Evolutionary conservation across 2,888 invertebrate genomes (phyloP).

Genomic region (Chymomyza procnemis): DNA sequence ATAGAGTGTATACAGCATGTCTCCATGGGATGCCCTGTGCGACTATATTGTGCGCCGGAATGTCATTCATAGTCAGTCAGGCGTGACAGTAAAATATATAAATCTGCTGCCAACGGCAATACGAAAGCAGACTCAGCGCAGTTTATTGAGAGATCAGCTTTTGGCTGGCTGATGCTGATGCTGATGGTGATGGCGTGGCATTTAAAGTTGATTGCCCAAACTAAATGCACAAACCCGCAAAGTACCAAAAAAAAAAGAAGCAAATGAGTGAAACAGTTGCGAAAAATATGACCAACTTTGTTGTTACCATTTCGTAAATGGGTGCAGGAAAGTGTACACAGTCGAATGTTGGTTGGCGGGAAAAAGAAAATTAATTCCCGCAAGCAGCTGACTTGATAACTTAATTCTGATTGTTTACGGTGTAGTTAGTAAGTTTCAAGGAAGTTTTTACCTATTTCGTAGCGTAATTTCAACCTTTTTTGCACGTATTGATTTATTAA

Average conservation of each 20-base stretch:
- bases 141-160: constrained; percentile 45
- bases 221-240: constrained; percentile 43
- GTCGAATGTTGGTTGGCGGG: too few species aligned
- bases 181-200: background rate
- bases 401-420: too few species aligned
- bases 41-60: constrained; percentile 24
- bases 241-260: background rate
- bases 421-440: too few species aligned
- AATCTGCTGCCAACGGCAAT: constrained; percentile 38
- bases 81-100: constrained; percentile 58
- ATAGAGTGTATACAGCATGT: background rate
- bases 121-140: constrained; percentile 13
- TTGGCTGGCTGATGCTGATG: background rate
- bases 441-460: too few species aligned
- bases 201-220: constrained; percentile 39
- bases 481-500: too few species aligned
- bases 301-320: too few species aligned
- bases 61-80: constrained; percentile 58
- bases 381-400: too few species aligned
- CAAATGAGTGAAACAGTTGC: constrained; percentile 48
- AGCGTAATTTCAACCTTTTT: too few species aligned
- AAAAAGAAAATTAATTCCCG: too few species aligned
- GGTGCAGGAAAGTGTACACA: too few species aligned
- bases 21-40: background rate
- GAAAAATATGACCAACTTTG: background rate